Conservation (phyloP, 2,113 vertebrate species). For the Aix galericulata region DNA sequence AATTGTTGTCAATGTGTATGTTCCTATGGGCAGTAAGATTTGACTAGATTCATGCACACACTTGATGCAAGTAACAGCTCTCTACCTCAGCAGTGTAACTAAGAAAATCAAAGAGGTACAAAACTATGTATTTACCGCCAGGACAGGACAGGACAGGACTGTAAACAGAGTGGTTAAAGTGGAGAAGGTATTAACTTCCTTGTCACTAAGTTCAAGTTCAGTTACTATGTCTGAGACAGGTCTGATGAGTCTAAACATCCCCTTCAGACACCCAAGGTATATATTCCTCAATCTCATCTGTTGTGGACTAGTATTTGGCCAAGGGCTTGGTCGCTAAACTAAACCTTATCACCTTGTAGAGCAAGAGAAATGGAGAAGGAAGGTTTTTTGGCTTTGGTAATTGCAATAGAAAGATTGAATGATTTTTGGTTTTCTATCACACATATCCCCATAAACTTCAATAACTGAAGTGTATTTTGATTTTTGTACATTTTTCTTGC, state of each 20-base stretch:
- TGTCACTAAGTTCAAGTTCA: neutral
- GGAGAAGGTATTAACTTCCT: neutral
- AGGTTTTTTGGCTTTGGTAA: neutral
- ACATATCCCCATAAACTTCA: neutral
- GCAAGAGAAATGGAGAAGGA: neutral
- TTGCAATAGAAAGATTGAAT: neutral
- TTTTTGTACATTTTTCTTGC: neutral
- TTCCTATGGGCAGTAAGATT: neutral
- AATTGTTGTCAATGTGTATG: neutral
- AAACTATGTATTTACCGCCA: neutral
- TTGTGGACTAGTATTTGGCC: neutral
- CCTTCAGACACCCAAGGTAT: neutral
- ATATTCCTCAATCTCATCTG: neutral
- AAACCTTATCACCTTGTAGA: neutral
- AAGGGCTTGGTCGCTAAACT: neutral
- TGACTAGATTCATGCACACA: neutral
- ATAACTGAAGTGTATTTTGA: neutral
- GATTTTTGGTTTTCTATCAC: neutral
- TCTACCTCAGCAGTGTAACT: neutral
- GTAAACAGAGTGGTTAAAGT: neutral
- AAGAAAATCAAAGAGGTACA: neutral
- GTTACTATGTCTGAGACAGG: neutral
- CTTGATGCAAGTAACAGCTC: neutral
- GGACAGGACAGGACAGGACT: neutral
- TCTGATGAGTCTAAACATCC: neutral